These are phyloP conservation scores for Colistium nudipinnis DNA, from an alignment of 2,113 vertebrate species.

Conservation along the genomic window DNA sequence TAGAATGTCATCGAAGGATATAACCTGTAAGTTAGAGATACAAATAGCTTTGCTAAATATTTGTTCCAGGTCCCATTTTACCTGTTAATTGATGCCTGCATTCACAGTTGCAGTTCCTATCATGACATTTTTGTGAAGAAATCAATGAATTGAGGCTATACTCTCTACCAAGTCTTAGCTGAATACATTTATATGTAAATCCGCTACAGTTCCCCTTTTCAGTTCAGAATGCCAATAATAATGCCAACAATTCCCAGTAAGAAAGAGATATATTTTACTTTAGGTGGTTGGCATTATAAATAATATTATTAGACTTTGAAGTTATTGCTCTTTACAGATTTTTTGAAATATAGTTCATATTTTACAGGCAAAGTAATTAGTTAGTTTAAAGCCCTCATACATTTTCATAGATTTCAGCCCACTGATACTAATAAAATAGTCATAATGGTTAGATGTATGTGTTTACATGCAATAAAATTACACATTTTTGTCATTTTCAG, in stretches of 20 bases:
- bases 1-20: neutral
- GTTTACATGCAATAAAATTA: neutral
- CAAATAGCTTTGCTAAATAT: neutral
- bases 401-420: neutral
- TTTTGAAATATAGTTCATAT: too few species aligned
- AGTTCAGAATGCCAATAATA: too few species aligned
- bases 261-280: neutral
- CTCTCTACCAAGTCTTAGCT: neutral
- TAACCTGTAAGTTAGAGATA: neutral
- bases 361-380: neutral
- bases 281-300: neutral
- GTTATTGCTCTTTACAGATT: too few species aligned
- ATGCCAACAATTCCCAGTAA: too few species aligned
- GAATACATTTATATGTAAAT: neutral
- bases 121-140: neutral
- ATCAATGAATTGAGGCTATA: neutral
- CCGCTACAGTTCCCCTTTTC: neutral
- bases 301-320: neutral
- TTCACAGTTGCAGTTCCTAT: too few species aligned
- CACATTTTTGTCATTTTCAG: constrained; percentile 51
- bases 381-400: too few species aligned
- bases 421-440: neutral
- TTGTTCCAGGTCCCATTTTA: neutral
- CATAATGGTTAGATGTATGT: neutral
- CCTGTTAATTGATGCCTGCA: too few species aligned